phyloP scores from a whole-genome alignment of 1,140 invertebrate genomes.

The Drosophila obscura region DNA sequence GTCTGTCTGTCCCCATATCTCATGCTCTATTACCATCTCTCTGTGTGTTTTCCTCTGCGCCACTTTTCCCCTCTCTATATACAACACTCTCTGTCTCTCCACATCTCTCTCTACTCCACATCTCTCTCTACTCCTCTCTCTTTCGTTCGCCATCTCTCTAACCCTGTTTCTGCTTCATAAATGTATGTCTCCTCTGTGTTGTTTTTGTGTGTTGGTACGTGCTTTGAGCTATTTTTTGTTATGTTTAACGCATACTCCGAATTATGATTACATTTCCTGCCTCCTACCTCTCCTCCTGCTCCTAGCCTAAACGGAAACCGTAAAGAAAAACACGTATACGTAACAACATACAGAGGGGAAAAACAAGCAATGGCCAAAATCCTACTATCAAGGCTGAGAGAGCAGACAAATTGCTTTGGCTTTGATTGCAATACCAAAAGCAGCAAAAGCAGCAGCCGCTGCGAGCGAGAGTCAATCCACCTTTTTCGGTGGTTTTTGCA shows the following conservation, averaged over 20 bases:
- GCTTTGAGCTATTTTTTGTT: slow-evolving; percentile 78
- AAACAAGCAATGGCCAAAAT: too few species aligned
- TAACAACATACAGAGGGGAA: too few species aligned
- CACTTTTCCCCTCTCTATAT: too few species aligned
- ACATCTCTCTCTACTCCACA: too few species aligned
- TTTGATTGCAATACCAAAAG: slow-evolving; percentile 12
- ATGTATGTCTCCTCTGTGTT: slow-evolving; percentile 19
- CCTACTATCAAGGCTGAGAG: slow-evolving; percentile 19
- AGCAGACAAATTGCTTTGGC: slow-evolving; percentile 46
- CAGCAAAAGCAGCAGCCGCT: too few species aligned
- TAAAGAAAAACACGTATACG: slow-evolving; percentile 26
- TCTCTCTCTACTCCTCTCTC: too few species aligned
- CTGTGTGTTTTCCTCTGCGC: too few species aligned
- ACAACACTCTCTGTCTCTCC: too few species aligned
- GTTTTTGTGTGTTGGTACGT: slow-evolving; percentile 70
- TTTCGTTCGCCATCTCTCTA: not conserved
- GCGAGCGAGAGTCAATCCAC: too few species aligned
- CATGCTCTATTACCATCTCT: too few species aligned
- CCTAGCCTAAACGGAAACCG: not conserved
- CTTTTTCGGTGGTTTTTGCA: too few species aligned
- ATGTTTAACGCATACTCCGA: slow-evolving; percentile 76
- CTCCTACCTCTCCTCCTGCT: not conserved
- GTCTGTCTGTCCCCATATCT: too few species aligned
- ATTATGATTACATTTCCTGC: slow-evolving; percentile 77
- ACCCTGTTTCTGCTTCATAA: not conserved